Evolutionary conservation across 2,113 vertebrate genomes (phyloP), one percentile per base, ranked within the genome.

Genomic region (Chloebia gouldiae): DNA sequence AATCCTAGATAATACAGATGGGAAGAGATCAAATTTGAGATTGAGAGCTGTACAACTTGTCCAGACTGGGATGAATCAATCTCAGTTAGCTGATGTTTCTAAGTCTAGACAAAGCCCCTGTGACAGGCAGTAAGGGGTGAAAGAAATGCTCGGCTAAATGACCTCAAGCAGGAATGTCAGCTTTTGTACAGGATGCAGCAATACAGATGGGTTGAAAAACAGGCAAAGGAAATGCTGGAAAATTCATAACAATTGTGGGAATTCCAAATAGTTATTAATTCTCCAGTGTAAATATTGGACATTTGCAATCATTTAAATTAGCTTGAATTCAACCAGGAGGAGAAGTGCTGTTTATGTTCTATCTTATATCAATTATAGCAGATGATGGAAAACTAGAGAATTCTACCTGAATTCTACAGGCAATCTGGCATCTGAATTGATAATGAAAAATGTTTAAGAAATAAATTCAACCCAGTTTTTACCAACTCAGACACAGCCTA

Each of bases 11-110:
- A 93, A 94, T 35, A 64, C 7, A 78, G 51, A 64, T 60, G 65
- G 33, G 37, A 91, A 79, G 59, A 86, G 39, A 88, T 75, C 39
- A 92, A 70, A 73, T 83, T 86, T 90, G 83, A 90, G 60, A 88
- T 19, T 21, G 40, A 88, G 35, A 82, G 61, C 39, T 85, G 39
- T 70, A 15, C n/a, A 75, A 25, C 47, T 81, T 94, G 61, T 85
- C 78, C 84, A 82, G 70, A 76, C 50, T 82, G 20, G 44, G n/a
- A 64, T 71, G 90, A 96, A 95, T 93, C 85, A 86, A 70, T 86
- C 71, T 90, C 63, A 83, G 57, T 64, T 91, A 86, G 10, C 17
- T 63, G 71, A 39, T 82, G 30, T 85, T 93, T 82, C 56, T 60
- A 64, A 57, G 91, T 84, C 79, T 86, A 88, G 90, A 92, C 87